These are phyloP conservation scores for Orthosia cruda DNA, from an alignment of 2,888 invertebrate genomes.

Conservation along the genomic window DNA sequence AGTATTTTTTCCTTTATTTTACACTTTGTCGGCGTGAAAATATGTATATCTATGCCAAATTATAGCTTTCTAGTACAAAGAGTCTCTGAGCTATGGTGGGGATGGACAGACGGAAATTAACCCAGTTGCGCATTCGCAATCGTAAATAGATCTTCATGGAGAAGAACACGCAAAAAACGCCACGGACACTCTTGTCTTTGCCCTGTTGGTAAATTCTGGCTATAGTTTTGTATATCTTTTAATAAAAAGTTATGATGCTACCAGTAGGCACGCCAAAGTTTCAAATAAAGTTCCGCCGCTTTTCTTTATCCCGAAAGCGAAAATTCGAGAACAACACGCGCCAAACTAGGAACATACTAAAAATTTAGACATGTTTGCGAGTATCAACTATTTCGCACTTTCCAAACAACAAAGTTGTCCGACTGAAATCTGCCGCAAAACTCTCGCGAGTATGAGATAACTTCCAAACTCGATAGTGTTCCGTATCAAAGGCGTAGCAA, in stretches of 20 bases:
- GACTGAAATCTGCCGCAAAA: constrained; percentile 61
- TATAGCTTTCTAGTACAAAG: too few relatives aligned
- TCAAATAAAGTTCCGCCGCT: constrained; percentile 12
- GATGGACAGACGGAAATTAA: too few relatives aligned
- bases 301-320: constrained; percentile 20
- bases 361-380: constrained; percentile 59
- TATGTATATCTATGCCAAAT: too few relatives aligned
- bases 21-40: too few relatives aligned
- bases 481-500: constrained; percentile 78
- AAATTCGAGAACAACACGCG: constrained; percentile 56
- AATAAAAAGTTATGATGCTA: background rate
- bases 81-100: too few relatives aligned
- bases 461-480: constrained; percentile 81
- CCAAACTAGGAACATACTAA: constrained; percentile 47
- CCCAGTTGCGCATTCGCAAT: too few relatives aligned
- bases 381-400: constrained; percentile 59
- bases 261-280: background rate
- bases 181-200: too few relatives aligned
- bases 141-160: too few relatives aligned
- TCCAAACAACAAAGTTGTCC: constrained; percentile 51
- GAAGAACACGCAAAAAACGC: too few relatives aligned
- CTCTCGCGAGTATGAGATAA: constrained; percentile 55
- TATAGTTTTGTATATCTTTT: background rate
- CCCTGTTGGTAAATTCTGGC: background rate
- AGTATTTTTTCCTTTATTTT: too few relatives aligned